These are phyloP conservation scores for Temnothorax rugatulus DNA, from an alignment of 2,888 invertebrate species.

Conservation along the genomic window DNA sequence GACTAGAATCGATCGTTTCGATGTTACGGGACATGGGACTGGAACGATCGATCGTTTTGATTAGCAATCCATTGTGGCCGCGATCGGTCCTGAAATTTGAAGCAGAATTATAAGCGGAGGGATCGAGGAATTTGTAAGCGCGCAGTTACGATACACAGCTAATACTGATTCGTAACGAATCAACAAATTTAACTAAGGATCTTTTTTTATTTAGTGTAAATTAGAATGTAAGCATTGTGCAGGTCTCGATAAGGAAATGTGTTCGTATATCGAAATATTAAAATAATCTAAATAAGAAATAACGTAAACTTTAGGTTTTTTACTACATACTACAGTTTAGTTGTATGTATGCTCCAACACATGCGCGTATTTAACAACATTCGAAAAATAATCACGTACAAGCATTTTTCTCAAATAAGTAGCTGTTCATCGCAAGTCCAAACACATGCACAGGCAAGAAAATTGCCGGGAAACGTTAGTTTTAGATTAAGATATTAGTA, in stretches of 20 bases:
- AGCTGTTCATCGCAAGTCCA: constrained; percentile 27
- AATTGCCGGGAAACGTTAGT: constrained; percentile 78
- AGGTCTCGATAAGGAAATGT: neutral
- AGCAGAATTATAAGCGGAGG: constrained; percentile 78
- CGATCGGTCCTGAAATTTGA: constrained; percentile 80
- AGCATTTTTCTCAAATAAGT: constrained; percentile 23
- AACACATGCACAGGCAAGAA: constrained; percentile 46
- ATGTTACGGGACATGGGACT: constrained; percentile 81
- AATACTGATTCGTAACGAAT: neutral
- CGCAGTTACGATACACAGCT: constrained; percentile 25
- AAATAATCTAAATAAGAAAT: neutral
- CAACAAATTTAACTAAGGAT: neutral
- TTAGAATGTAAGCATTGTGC: neutral
- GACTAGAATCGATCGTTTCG: constrained; percentile 84
- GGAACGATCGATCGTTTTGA: constrained; percentile 84
- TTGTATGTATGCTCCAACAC: constrained; percentile 16
- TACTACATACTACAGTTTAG: constrained; percentile 13
- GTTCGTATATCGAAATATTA: neutral
- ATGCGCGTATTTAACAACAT: constrained; percentile 10
- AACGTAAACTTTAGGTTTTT: neutral
- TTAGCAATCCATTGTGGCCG: constrained; percentile 78
- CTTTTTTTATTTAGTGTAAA: constrained; percentile 1
- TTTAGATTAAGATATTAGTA: constrained; percentile 82
- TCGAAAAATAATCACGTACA: neutral
- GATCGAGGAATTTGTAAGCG: constrained; percentile 66